Percentiles rank a stretch among this genome's conserved stretches.
phyloP scores from a whole-genome alignment of 1,140 invertebrate species.

The Anagrus nilaparvatae region DNA sequence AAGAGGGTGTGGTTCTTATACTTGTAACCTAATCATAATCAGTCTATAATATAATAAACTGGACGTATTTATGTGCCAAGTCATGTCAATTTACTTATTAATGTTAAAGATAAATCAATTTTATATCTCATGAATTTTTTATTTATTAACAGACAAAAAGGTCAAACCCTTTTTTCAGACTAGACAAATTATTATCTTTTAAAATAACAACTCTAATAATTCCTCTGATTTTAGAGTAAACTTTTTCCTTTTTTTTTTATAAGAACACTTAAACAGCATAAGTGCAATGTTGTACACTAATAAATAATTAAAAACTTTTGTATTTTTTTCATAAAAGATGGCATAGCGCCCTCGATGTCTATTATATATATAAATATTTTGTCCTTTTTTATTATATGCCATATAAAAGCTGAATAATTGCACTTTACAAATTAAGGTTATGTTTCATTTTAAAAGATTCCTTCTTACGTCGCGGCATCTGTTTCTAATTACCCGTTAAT shows the following conservation, averaged over 20 bases:
- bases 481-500: slow-evolving; percentile 46
- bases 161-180: no score
- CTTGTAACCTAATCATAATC: slow-evolving; percentile 22
- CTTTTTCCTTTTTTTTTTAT: slow-evolving; percentile 3
- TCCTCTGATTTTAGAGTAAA: no score
- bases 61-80: slow-evolving; percentile 20
- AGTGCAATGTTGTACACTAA: no score
- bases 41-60: slow-evolving; percentile 18
- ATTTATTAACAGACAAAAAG: no score
- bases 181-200: no score
- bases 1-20: slow-evolving; percentile 42
- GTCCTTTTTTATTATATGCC: no score
- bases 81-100: slow-evolving; percentile 16
- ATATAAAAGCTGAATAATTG: slow-evolving; percentile 42
- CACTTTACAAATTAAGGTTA: slow-evolving; percentile 45
- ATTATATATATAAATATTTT: no score
- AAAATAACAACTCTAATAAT: no score
- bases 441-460: slow-evolving; percentile 45
- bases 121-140: no score
- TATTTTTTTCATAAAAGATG: slow-evolving; percentile 41
- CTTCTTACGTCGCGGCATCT: slow-evolving; percentile 41
- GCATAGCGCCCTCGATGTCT: slow-evolving; percentile 27
- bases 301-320: slow-evolving; percentile 46
- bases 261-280: slow-evolving; percentile 1
- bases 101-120: no score